Conservation (phyloP, 2,888 invertebrate genomes). For the Hemicrepidius hirtus region DNA sequence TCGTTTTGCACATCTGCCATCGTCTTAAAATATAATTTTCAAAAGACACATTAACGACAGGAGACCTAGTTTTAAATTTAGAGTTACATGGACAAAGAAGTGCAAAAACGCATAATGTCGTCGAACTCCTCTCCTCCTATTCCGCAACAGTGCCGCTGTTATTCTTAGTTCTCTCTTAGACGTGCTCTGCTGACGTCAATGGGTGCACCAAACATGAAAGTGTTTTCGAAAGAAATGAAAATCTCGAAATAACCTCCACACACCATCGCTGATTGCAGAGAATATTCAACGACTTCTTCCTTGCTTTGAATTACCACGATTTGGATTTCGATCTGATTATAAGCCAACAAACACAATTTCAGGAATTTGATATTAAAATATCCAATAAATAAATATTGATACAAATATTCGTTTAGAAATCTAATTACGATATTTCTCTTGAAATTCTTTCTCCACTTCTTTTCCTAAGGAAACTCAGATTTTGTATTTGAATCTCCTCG, state of each 20-base stretch:
- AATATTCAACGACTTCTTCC: not conserved
- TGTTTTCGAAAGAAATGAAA: constrained; percentile 29
- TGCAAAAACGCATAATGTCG: constrained; percentile 56
- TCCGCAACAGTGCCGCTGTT: constrained; percentile 43
- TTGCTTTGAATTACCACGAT: not conserved
- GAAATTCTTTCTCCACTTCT: too few relatives aligned
- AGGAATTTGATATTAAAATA: not conserved
- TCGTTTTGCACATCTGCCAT: constrained; percentile 31
- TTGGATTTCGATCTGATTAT: not conserved
- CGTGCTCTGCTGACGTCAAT: constrained; percentile 50
- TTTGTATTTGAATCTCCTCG: too few relatives aligned
- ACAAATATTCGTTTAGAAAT: too few relatives aligned
- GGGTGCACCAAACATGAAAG: constrained; percentile 33
- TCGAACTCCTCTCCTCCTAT: constrained; percentile 50
- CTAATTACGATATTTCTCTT: too few relatives aligned
- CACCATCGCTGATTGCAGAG: constrained; percentile 4
- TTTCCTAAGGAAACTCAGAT: too few relatives aligned
- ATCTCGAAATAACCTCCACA: constrained; percentile 33
- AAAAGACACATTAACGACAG: constrained; percentile 36
- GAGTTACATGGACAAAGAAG: constrained; percentile 49
- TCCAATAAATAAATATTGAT: too few relatives aligned
- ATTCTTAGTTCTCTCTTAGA: constrained; percentile 50
- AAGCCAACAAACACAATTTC: not conserved
- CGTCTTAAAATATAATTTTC: constrained; percentile 34
- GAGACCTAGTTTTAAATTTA: constrained; percentile 54